phyloP scores from a whole-genome alignment of 2,113 vertebrate genomes.

The Cygnus buccinator region DNA sequence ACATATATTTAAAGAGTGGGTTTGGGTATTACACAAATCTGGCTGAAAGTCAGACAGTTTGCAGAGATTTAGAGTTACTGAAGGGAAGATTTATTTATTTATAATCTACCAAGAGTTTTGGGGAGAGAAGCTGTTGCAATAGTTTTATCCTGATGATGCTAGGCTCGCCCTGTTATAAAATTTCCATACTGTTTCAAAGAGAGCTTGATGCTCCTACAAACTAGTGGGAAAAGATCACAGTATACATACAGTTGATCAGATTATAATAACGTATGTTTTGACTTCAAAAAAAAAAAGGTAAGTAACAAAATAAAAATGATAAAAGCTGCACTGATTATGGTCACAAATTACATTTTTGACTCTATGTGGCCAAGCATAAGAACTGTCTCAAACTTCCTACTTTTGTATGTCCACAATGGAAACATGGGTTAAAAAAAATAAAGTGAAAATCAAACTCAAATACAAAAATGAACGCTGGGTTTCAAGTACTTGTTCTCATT shows the following conservation, averaged over 20 bases:
- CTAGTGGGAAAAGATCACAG: not conserved
- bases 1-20: not conserved
- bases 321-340: not conserved
- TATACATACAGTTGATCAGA: not conserved
- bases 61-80: not conserved
- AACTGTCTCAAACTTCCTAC: not conserved
- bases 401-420: not conserved
- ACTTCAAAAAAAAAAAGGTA: not conserved
- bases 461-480: not conserved
- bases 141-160: not conserved
- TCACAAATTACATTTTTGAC: not conserved
- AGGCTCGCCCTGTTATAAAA: not conserved
- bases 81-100: not conserved
- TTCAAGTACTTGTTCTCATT: not conserved
- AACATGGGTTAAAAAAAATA: not conserved
- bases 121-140: not conserved
- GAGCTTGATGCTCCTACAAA: not conserved
- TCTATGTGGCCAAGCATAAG: not conserved
- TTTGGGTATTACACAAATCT: not conserved
- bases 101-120: not conserved
- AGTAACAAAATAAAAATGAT: not conserved
- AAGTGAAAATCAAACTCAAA: not conserved
- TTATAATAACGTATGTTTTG: not conserved
- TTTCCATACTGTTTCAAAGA: not conserved
- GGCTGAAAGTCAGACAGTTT: not conserved